Evolutionary conservation across 2,888 invertebrate species (phyloP), one percentile per base, ranked within the genome.

Genomic region (Onchidella celtica): DNA sequence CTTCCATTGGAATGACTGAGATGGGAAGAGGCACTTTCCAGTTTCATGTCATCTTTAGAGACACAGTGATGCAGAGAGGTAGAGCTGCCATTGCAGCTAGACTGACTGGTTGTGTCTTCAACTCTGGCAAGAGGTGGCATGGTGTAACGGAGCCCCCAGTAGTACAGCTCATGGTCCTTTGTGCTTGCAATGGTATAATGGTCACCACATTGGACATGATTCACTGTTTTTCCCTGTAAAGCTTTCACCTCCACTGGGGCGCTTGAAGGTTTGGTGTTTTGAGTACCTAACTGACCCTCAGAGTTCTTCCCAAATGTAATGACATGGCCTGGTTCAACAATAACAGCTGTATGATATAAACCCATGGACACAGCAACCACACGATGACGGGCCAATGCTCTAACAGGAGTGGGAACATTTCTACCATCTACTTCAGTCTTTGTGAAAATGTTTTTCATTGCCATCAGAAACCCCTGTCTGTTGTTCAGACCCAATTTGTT

Each of bases 101-200:
- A 86, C 32, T 85, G 83, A 66, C 87, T 88, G 34, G 86, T 86
- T 9, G 84, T 81, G 74, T 88, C 74, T 27, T 88, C 87, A 17
- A 72, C 59, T 21, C 59, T 77, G 0, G 81, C 47, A 21, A 34
- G 24, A 4, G 78, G 79, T 3, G 86, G 79, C 9, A 85, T 79
- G 65, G 87, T 90, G 82, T 89, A 90, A 17, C 91, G 84, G 32
- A 91, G 84, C 1, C 96, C 96, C 96, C 96, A 96, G 89, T 96
- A 95, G 86, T 95, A 95, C 11, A 96, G 93, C 34, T 95, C 95
- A 90, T 96, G 95, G 85, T 95, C 95, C 61, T 95, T 93, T 0
- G 96, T 95, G 3, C 95, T 95, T 11, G 95, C 95, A n/a, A 95
- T 93, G 0, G 96, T 95, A 90, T 95, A 96, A 32, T 95, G 95